Base-by-base conservation (phyloP, 2,113 vertebrate genomes). In the Thermophis baileyi region DNA sequence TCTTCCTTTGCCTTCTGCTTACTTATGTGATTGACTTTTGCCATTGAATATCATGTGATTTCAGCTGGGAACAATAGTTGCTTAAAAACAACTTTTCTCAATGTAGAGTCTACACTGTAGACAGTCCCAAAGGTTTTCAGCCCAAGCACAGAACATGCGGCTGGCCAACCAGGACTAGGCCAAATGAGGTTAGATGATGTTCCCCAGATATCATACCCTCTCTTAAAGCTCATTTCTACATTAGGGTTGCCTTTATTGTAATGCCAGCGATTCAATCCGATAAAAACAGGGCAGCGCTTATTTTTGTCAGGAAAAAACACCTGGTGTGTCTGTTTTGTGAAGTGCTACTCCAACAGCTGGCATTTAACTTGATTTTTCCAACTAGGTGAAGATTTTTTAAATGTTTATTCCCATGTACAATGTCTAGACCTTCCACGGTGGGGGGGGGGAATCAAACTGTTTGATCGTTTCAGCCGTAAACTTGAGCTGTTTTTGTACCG, bases 1-100 rank as follows among this genome's bases (percentile, higher is more conserved):
- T 87, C 81, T 14, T n/a, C 63, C 55, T n/a, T 87, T 89, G 88
- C 4, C 85, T 30, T 14, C 11, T 91, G 74, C 63, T 95, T 94
- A 44, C 50, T 50, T 74, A 27, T 87, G 86, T 74, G 87, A 74
- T n/a, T 92, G 87, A 85, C 57, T 85, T 88, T 74, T 51, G 49
- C 35, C 53, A 81, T 30, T 53, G 60, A 69, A 11, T 51, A 25
- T 69, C 57, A 50, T 49, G n/a, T 92, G 57, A 25, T 88, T 92
- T 88, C n/a, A 69, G 6, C 1, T 40, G 22, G 46, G 57, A 27
- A 54, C 9, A 74, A 53, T 30, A 12, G 24, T 49, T 47, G 46
- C 11, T 12, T 87, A 81, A 40, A 81, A 40, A 81, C 18, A 44
- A 44, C n/a, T 18, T 81, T 40, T 18, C 69, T 40, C 74, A 44